Conservation (phyloP, 2,888 invertebrate genomes). For the Shargacucullia verbasci region DNA sequence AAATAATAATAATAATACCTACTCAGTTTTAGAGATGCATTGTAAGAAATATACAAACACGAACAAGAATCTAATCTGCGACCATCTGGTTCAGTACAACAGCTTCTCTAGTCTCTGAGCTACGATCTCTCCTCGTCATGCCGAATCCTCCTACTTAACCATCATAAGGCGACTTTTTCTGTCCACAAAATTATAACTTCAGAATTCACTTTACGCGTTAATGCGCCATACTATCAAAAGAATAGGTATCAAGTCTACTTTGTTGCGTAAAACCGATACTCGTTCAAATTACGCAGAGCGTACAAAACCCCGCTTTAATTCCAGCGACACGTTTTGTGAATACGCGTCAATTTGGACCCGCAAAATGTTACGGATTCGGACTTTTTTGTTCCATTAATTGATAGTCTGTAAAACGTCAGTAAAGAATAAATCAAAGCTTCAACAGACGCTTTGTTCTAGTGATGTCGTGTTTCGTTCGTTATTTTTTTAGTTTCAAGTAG, state of each 20-base stretch:
- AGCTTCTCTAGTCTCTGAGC: no score
- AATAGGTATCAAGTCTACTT: slow-evolving; percentile 17
- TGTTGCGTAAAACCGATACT: slow-evolving; percentile 5
- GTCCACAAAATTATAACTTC: no score
- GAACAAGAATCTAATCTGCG: no score
- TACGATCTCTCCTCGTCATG: no score
- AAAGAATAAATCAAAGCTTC: slow-evolving; percentile 22
- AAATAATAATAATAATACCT: no score
- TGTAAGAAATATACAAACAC: no score
- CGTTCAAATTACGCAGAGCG: slow-evolving; percentile 1
- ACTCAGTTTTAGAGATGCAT: no score
- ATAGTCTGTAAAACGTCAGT: slow-evolving; percentile 1
- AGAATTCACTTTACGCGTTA: no score
- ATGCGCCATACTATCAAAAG: background rate
- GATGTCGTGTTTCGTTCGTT: slow-evolving; percentile 17
- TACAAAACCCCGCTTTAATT: slow-evolving; percentile 14
- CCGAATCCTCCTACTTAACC: no score
- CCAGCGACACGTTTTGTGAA: slow-evolving; percentile 9
- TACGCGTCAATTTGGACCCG: slow-evolving; percentile 22
- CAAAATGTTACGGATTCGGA: slow-evolving; percentile 2
- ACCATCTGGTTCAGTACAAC: no score
- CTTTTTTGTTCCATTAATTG: slow-evolving; percentile 15
- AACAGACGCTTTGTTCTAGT: slow-evolving; percentile 13
- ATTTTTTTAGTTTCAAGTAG: slow-evolving; percentile 3
- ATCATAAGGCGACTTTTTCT: no score